Percentiles rank a stretch among this genome's conserved stretches.
phyloP scores from a whole-genome alignment of 1,140 invertebrate genomes.

The Atta cephalotes region DNA sequence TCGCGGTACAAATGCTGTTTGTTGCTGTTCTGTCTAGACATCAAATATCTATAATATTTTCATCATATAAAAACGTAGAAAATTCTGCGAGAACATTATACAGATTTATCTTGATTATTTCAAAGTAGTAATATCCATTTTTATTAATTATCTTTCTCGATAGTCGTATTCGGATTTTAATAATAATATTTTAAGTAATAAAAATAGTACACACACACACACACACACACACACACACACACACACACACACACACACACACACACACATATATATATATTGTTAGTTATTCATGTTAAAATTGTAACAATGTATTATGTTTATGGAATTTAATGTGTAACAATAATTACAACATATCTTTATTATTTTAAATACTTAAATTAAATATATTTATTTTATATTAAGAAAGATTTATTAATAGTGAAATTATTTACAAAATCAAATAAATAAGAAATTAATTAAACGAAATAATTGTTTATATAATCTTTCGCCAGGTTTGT shows the following conservation, averaged over 20 bases:
- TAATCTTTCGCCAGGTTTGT: background rate
- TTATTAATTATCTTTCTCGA: background rate
- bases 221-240: too few species aligned
- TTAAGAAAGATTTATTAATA: conserved; percentile 1
- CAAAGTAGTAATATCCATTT: background rate
- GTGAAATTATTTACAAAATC: background rate
- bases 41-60: conserved; percentile 41
- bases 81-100: background rate
- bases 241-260: too few species aligned
- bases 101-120: conserved; percentile 36
- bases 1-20: conserved; percentile 50
- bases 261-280: too few species aligned
- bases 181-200: background rate
- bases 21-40: background rate
- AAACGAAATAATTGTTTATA: background rate
- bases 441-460: background rate
- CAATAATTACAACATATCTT: background rate
- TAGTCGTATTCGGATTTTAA: background rate
- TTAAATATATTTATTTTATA: background rate
- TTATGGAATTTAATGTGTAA: background rate
- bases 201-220: too few species aligned
- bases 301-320: background rate
- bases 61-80: background rate
- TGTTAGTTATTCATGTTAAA: background rate
- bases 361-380: background rate